Percentiles rank a stretch among this genome's conserved stretches.
phyloP scores from a whole-genome alignment of 2,888 invertebrate species.

The Macaria liturata region DNA sequence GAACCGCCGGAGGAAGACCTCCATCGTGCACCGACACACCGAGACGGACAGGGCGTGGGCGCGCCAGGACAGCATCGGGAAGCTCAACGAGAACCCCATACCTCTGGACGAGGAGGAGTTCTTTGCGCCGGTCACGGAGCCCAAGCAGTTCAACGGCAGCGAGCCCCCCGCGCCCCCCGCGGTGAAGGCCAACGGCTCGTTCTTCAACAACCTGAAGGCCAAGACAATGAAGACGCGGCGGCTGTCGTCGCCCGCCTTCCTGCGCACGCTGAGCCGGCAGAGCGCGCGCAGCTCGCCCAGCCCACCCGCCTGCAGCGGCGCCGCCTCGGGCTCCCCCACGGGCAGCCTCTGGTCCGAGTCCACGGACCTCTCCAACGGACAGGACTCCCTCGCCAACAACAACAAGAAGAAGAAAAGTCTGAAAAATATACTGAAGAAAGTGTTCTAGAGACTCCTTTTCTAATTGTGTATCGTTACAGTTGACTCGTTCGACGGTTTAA shows the following conservation, averaged over 20 bases:
- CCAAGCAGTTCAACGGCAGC: constrained; percentile 61
- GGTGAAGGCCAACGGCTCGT: constrained; percentile 74
- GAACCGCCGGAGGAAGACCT: constrained; percentile 77
- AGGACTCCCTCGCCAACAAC: constrained; percentile 47
- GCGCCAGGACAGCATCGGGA: constrained; percentile 63
- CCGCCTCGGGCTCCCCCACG: constrained; percentile 72
- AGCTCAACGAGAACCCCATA: constrained; percentile 76
- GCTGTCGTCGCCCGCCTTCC: constrained; percentile 83
- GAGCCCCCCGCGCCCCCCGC: constrained; percentile 48
- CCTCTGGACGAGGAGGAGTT: constrained; percentile 82
- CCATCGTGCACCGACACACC: constrained; percentile 63
- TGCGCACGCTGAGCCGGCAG: constrained; percentile 81
- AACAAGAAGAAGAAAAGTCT: constrained; percentile 86
- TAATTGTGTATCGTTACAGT: constrained; percentile 22
- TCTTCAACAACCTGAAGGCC: constrained; percentile 71
- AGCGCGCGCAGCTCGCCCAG: constrained; percentile 72
- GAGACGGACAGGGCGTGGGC: constrained; percentile 66
- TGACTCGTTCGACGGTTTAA: constrained; percentile 42
- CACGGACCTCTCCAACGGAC: constrained; percentile 72
- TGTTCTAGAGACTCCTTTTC: constrained; percentile 83
- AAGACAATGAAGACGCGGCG: constrained; percentile 80
- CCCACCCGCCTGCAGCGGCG: constrained; percentile 69
- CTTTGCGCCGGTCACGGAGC: constrained; percentile 76
- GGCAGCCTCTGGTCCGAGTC: constrained; percentile 77
- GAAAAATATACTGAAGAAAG: constrained; percentile 90